phyloP scores from a whole-genome alignment of 1,140 invertebrate genomes.

The Heliconius melpomene region DNA sequence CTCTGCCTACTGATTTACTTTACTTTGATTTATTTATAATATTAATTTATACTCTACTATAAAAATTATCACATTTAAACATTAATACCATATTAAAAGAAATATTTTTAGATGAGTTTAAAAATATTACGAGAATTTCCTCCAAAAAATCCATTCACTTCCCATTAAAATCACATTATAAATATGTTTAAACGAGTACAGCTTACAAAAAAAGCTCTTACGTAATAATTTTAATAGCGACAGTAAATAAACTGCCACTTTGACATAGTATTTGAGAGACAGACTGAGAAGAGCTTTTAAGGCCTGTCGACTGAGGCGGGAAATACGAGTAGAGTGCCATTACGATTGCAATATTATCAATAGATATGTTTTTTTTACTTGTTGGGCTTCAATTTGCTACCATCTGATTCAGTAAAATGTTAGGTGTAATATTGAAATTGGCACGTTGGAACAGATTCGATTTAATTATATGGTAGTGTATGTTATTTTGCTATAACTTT shows the following conservation, averaged over 20 bases:
- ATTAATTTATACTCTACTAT: no score
- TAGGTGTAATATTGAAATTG: no score
- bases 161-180: background rate
- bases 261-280: background rate
- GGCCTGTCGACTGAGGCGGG: background rate
- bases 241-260: constrained; percentile 2
- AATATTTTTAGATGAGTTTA: no score
- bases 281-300: background rate
- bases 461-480: no score
- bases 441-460: no score
- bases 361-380: constrained; percentile 1
- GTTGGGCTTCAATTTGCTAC: background rate
- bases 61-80: no score
- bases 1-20: no score
- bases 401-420: background rate
- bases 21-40: no score
- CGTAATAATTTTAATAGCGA: background rate
- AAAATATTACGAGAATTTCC: no score
- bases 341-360: constrained; percentile 12
- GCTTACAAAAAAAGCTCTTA: background rate
- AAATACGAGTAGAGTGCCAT: background rate
- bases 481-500: no score
- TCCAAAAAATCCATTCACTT: no score
- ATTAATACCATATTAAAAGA: no score
- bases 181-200: background rate